These are phyloP conservation scores for Drosophila dunni DNA, from an alignment of 1,140 invertebrate genomes.

Conservation along the genomic window DNA sequence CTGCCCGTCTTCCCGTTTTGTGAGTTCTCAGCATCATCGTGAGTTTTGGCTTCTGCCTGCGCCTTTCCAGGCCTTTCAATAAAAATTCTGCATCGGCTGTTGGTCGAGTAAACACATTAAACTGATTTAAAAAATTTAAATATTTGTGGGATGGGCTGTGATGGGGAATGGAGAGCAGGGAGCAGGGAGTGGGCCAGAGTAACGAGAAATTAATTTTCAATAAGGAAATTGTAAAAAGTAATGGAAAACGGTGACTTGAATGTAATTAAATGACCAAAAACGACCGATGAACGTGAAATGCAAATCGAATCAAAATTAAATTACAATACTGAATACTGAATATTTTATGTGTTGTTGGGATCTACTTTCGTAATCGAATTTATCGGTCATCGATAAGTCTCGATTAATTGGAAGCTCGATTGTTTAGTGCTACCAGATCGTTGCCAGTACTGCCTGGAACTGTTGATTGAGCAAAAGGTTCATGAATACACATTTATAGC, in stretches of 20 bases:
- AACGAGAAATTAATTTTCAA: constrained; percentile 69
- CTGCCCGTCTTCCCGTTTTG: neutral
- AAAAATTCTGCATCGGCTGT: constrained; percentile 53
- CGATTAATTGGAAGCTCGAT: neutral
- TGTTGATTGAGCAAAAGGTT: too few relatives aligned
- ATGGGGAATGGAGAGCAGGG: too few relatives aligned
- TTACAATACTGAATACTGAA: constrained; percentile 10
- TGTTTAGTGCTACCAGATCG: neutral
- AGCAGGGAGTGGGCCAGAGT: neutral
- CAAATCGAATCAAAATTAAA: constrained; percentile 10
- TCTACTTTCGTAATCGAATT: too few relatives aligned
- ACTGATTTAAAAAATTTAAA: constrained; percentile 69
- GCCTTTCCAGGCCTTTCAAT: constrained; percentile 48
- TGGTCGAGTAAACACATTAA: constrained; percentile 68
- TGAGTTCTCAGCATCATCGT: constrained; percentile 14
- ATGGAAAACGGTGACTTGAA: constrained; percentile 60
- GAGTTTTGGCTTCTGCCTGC: constrained; percentile 36
- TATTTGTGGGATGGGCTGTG: constrained; percentile 40
- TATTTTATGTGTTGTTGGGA: neutral
- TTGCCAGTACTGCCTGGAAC: too few relatives aligned
- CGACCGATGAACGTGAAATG: constrained; percentile 1
- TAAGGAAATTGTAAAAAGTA: constrained; percentile 68
- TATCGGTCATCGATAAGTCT: too few relatives aligned
- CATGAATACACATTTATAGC: neutral
- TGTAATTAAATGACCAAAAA: constrained; percentile 59